Evolutionary conservation across 2,888 invertebrate genomes (phyloP), one percentile per base, ranked within the genome.

Genomic region (Carabus problematicus): DNA sequence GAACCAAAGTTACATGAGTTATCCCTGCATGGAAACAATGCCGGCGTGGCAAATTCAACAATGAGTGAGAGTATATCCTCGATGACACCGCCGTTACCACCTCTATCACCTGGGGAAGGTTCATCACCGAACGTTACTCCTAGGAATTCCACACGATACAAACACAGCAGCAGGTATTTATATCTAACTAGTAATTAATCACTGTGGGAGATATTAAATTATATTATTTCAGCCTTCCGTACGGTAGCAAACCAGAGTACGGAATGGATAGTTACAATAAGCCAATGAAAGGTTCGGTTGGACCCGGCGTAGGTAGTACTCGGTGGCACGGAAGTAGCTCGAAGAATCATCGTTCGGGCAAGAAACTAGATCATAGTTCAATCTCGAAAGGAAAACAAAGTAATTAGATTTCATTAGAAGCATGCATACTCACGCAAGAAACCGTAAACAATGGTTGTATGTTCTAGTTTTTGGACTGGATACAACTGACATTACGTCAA

Each of bases 81-180:
- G 0, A 89, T 92, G 76, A 91, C 92, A 0, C 92, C 92, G 0
- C 92, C 92, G 0, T 81, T 93, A 69, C 92, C 92, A 0, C 92
- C 92, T 0, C 81, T 92, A 8, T 91, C 92, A 0, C 92, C 92
- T 0, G 90, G 81, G 4, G 82, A 84, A 75, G 89, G 82, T 54
- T 84, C 83, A 18, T 82, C 83, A 1, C 81, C 82, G 3, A 82
- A 81, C 73, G 77, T 82, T 16, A 83, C 82, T 0, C 83, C 83
- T 1, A 77, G 82, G 70, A 82, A 82, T 71, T 82, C 82, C 1
- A 75, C 79, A 3, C 77, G 81, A 74, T 83, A 81, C 73, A 84
- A 83, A 74, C 83, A 83, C 72, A 80, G 79, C 77, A 52, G 52
- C 29, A 81, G 80, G 79, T 80, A 72, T 45, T 47, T 45, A 45